These are phyloP conservation scores for Lepisosteus osseus DNA, from an alignment of 2,113 vertebrate genomes.

Conservation along the genomic window DNA sequence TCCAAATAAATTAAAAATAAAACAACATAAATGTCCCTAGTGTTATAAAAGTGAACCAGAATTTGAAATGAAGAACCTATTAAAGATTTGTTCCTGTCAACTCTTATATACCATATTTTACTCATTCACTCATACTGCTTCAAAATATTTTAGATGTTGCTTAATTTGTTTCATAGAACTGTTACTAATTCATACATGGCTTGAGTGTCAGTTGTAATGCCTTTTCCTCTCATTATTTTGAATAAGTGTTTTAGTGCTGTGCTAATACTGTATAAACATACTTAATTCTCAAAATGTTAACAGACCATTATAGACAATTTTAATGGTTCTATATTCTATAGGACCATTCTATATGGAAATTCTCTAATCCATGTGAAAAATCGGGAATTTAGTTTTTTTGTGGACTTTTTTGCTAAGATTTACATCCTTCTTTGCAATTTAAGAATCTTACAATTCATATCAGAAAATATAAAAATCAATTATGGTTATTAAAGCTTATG, in stretches of 20 bases:
- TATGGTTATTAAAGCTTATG: too few species aligned
- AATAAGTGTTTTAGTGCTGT: neutral
- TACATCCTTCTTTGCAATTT: too few species aligned
- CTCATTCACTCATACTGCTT: conserved; percentile 39
- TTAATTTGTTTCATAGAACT: conserved; percentile 35
- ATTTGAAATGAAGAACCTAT: conserved; percentile 56
- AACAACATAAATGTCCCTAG: conserved; percentile 53
- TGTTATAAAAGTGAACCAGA: conserved; percentile 59
- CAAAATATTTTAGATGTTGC: conserved; percentile 35
- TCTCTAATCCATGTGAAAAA: too few species aligned
- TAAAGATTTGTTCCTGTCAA: conserved; percentile 15
- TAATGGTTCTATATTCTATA: too few species aligned
- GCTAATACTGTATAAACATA: conserved; percentile 5
- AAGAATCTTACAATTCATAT: too few species aligned
- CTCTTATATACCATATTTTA: conserved; percentile 38
- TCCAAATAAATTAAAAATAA: too few species aligned
- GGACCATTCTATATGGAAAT: too few species aligned
- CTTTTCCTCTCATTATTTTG: neutral
- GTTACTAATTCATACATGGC: neutral
- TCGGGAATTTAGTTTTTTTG: too few species aligned
- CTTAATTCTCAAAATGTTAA: neutral
- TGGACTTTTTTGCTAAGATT: too few species aligned
- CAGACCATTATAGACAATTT: too few species aligned
- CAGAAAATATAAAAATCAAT: too few species aligned
- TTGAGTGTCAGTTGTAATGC: neutral